phyloP scores from a whole-genome alignment of 2,113 vertebrate genomes.

The Natator depressus region DNA sequence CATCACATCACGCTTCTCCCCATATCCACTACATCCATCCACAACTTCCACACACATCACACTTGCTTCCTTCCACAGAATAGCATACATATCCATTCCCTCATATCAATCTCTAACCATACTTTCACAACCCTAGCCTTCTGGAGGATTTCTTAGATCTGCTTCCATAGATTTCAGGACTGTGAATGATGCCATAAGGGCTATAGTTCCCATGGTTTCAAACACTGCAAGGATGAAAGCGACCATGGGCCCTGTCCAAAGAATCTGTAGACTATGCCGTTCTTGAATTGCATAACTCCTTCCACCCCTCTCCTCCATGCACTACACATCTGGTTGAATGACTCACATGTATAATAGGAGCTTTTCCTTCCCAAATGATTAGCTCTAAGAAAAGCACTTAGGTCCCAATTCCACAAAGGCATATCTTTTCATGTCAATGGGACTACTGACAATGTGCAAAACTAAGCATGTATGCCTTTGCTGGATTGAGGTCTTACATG shows the following conservation, averaged over 20 bases:
- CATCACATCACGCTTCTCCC: not conserved
- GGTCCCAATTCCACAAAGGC: not conserved
- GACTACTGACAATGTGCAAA: not conserved
- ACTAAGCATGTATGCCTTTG: not conserved
- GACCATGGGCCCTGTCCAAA: not conserved
- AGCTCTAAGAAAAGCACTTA: not conserved
- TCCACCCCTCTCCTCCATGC: not conserved
- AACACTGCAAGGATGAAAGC: not conserved
- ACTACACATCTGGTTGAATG: not conserved
- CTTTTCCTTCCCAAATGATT: not conserved
- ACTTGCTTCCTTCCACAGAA: not conserved
- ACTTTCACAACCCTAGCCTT: not conserved
- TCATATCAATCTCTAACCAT: not conserved
- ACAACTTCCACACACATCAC: not conserved
- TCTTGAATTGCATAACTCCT: not conserved
- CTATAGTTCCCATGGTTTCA: not conserved
- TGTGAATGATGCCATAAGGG: not conserved
- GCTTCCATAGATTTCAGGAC: not conserved
- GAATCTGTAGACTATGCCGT: not conserved
- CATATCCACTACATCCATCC: not conserved
- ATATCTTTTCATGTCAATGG: not conserved
- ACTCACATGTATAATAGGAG: not conserved
- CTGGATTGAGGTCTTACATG: not conserved
- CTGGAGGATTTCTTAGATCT: not conserved
- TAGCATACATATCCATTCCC: not conserved